Evolutionary conservation across 2,888 invertebrate genomes (phyloP), one percentile per base, ranked within the genome.

Genomic region (Mesodorylaimus sp.): DNA sequence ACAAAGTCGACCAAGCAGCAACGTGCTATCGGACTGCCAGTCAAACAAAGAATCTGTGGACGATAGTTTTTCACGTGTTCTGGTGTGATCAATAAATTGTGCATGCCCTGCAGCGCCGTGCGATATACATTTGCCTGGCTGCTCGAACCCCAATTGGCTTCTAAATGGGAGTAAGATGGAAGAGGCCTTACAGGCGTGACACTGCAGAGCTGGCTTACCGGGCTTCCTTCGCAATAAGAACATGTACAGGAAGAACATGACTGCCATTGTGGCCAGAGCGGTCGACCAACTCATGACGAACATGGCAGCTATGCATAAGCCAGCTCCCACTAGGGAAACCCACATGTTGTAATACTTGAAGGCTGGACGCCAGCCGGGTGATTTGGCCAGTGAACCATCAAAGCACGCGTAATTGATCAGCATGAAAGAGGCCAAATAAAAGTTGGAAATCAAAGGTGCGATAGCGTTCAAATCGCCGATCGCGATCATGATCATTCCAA

Each of bases 21-120:
- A 32, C 95, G 74, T 2, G 77, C 73, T 54, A 80, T 79, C 0
- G 91, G 88, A 53, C 79, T 73, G 0, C 91, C 93, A 1, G 81
- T 77, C 36, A 95, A 72, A 32, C 89, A 81, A 59, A 95, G 70
- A 52, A 82, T 75, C 70, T 93, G 91, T 0, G 95, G 95, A 65
- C 85, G 79, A 69, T 88, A 93, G 72, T 91, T 93, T 71, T 93
- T 93, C 23, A 93, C 89, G 66, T 95, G 93, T 61, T 91, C 91
- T 24, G 81, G 81, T 1, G 85, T 81, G 39, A 80, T 78, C 61
- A 83, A 83, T 53, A 95, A 72, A 59, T 86, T 83, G 58, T 85
- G 80, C 0, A 86, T 81, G 19, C 83, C 80, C 16, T 80, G 78
- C 3, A 93, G 67, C 1, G 91, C 88, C 3, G 81, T 81, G 68